Evolutionary conservation across 2,113 vertebrate genomes (phyloP), one percentile per base, ranked within the genome.

Genomic region (Nanger granti): DNA sequence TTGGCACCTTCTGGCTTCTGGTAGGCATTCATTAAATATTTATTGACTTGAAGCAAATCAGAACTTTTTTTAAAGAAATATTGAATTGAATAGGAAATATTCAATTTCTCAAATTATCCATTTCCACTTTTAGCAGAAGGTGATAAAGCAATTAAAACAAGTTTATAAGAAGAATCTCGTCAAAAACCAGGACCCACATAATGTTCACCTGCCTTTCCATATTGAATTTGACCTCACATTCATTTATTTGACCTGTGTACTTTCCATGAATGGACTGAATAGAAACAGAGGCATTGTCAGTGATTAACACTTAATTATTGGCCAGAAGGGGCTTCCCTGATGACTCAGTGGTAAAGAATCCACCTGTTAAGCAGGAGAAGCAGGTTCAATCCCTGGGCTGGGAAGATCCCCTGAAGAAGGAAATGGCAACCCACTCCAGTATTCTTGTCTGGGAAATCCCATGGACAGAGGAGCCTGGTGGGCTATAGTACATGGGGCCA

Each of bases 121-220:
- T 85, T 80, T 96, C 76, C 2, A 55, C 49, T 62, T 94, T 95
- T 55, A 87, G 59, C 37, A 82, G 26, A 94, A 86, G 79, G 15
- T n/a, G 79, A 49, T 60, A 64, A 97, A 96, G 5, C 62, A 85
- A 84, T 87, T 59, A 49, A 95, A 96, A 92, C 28, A 93, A 28
- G 31, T 87, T 34, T 88, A 37, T 44, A 41, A 57, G 11, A 95
- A 76, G 24, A 93, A 90, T 91, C 87, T 95, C 80, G 24, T 59
- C 24, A 93, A 85, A 95, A 84, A 18, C 17, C 11, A 91, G 14
- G 55, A 62, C 34, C 37, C 12, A 47, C 22, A 73, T 41, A 89
- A 83, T 47, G 8, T 6, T 80, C 14, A n/a, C n/a, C 3, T 80
- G n/a, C 85, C 76, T 94, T 93, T 88, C 49, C 15, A 11, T 13